phyloP scores from a whole-genome alignment of 2,797 vertebrate genomes.

The Acridotheres tristis region DNA sequence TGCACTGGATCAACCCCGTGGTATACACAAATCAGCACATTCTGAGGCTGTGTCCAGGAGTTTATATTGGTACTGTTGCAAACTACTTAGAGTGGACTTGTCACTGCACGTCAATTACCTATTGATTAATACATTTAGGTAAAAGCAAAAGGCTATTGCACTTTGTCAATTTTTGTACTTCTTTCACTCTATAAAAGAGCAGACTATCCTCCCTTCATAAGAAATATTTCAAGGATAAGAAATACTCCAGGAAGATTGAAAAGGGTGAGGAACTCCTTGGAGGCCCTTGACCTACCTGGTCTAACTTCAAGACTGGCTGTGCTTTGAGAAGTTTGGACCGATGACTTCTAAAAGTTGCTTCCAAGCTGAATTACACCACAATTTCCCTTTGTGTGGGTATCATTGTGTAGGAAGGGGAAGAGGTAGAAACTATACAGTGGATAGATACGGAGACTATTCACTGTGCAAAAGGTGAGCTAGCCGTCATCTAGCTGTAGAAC shows the following conservation, averaged over 20 bases:
- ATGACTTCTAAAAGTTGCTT: background rate
- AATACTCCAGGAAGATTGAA: background rate
- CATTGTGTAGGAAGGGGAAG: background rate
- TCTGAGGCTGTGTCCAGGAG: background rate
- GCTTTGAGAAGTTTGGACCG: background rate
- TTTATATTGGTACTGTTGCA: background rate
- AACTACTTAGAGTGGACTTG: background rate
- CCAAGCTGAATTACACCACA: background rate
- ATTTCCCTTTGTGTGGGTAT: background rate
- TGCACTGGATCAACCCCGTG: background rate
- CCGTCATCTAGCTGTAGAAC: background rate
- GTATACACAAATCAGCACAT: background rate
- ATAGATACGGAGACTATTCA: background rate
- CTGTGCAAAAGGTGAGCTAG: background rate
- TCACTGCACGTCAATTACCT: background rate
- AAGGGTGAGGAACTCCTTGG: background rate
- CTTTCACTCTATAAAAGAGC: background rate
- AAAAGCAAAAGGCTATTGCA: background rate
- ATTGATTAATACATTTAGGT: background rate
- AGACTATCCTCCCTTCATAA: background rate
- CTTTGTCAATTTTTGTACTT: background rate
- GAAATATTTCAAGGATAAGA: background rate
- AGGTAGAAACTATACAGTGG: background rate
- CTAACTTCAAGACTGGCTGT: background rate
- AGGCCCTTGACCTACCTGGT: background rate